Conservation (phyloP, 2,888 invertebrate genomes). For the Melinaea marsaeus region DNA sequence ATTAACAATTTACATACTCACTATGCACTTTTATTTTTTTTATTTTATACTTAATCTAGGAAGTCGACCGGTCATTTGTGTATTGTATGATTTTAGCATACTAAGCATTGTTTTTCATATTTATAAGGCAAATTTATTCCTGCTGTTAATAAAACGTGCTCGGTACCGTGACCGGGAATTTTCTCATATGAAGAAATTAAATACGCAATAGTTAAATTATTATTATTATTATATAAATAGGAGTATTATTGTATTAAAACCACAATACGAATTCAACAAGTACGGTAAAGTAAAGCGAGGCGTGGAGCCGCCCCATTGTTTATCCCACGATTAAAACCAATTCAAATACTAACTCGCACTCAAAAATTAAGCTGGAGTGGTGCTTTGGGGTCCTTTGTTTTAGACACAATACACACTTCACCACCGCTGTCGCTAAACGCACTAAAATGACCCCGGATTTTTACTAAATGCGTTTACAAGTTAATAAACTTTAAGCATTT, state of each 20-base stretch:
- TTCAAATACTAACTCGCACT: constrained; percentile 76
- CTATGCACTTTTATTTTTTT: constrained; percentile 55
- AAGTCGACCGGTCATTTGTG: background rate
- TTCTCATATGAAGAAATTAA: background rate
- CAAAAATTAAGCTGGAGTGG: constrained; percentile 74
- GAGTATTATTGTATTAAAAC: constrained; percentile 22
- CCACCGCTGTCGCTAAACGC: constrained; percentile 45
- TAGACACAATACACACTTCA: constrained; percentile 67
- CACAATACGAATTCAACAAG: constrained; percentile 33
- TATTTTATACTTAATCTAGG: constrained; percentile 62
- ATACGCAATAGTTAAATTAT: too few species aligned
- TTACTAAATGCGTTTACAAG: constrained; percentile 4
- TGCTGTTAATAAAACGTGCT: too few species aligned
- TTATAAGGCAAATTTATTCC: background rate
- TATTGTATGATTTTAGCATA: constrained; percentile 1
- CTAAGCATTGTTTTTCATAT: background rate
- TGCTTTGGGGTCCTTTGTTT: constrained; percentile 67
- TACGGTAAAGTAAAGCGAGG: constrained; percentile 55
- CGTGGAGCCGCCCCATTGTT: constrained; percentile 68
- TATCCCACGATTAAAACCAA: constrained; percentile 77
- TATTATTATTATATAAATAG: background rate
- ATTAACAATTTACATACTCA: constrained; percentile 70
- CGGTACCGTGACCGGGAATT: background rate
- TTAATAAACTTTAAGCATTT: too few species aligned
- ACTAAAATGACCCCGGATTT: constrained; percentile 4